Conservation (phyloP, 2,797 vertebrate species). For the Nannoperca obscura region DNA sequence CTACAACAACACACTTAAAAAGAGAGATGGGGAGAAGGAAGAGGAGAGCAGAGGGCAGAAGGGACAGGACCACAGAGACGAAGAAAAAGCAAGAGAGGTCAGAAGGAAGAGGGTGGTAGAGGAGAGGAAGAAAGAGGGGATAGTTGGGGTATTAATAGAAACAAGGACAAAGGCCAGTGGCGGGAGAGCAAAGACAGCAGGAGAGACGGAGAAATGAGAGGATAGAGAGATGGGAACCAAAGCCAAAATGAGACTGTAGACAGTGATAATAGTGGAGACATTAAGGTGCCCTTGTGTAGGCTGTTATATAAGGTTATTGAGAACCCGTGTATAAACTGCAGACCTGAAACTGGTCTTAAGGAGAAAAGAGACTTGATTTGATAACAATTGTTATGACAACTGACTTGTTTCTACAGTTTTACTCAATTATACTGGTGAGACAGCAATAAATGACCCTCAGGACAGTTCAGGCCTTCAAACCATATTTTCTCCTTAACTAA, state of each 20-base stretch:
- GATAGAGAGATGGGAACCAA: conserved; percentile 49
- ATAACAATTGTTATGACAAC: conserved; percentile 22
- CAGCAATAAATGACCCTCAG: conserved; percentile 21
- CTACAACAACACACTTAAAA: conserved; percentile 17
- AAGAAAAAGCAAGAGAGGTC: conserved; percentile 47
- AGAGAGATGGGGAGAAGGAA: conserved; percentile 29
- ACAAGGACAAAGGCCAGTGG: conserved; percentile 78
- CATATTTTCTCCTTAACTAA: conserved; percentile 21
- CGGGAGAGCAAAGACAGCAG: conserved; percentile 63
- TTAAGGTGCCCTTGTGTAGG: conserved; percentile 61
- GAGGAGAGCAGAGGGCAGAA: conserved; percentile 32
- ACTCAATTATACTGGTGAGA: conserved; percentile 43
- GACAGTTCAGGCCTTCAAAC: conserved; percentile 24
- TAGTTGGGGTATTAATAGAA: conserved; percentile 73
- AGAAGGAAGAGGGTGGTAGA: conserved; percentile 46
- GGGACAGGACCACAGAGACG: conserved; percentile 38
- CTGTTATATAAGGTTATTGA: conserved; percentile 53
- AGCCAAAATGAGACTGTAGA: conserved; percentile 57
- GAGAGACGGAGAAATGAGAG: conserved; percentile 62
- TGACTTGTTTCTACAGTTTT: conserved; percentile 39
- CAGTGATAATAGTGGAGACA: conserved; percentile 49
- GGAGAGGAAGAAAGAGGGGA: conserved; percentile 31
- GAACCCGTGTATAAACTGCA: conserved; percentile 38
- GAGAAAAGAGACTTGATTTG: conserved; percentile 31
- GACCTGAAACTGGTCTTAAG: conserved; percentile 14